Percentiles rank a stretch among this genome's conserved stretches.
Evolutionary conservation across 2,888 invertebrate genomes (phyloP).

Genomic region (Amphipoea lucens): DNA sequence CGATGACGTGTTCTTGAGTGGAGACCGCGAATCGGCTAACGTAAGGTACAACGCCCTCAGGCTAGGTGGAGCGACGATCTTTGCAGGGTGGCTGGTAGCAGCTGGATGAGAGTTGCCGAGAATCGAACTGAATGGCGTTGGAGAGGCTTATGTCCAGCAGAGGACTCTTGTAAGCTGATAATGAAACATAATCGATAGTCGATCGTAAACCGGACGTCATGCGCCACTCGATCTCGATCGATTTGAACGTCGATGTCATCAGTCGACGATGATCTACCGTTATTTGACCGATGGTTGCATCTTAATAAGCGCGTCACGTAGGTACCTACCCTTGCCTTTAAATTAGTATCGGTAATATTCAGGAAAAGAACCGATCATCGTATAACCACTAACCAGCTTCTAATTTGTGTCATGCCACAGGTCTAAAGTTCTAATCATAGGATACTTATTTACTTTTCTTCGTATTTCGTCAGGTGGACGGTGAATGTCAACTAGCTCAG

Average conservation of each 20-base stretch:
- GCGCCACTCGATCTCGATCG: background rate
- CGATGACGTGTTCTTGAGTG: background rate
- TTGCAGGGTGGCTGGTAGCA: background rate
- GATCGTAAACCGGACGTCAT: background rate
- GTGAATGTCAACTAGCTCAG: conserved; percentile 94
- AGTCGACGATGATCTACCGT: background rate
- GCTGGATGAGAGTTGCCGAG: background rate
- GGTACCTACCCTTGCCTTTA: background rate
- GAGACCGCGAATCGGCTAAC: background rate
- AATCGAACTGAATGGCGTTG: background rate
- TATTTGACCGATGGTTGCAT: background rate
- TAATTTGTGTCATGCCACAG: background rate
- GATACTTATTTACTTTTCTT: background rate
- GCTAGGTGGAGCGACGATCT: background rate
- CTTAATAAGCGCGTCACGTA: background rate
- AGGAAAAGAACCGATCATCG: background rate
- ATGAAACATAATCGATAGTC: background rate
- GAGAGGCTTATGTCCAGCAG: background rate
- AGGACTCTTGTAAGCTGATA: background rate
- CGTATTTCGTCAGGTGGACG: conserved; percentile 92
- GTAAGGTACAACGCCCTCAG: background rate
- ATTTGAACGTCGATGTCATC: background rate
- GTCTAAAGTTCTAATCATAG: background rate
- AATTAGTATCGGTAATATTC: background rate
- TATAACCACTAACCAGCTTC: background rate